Base-by-base conservation (phyloP, 2,797 vertebrate species). In the Lepus oiostolus region DNA sequence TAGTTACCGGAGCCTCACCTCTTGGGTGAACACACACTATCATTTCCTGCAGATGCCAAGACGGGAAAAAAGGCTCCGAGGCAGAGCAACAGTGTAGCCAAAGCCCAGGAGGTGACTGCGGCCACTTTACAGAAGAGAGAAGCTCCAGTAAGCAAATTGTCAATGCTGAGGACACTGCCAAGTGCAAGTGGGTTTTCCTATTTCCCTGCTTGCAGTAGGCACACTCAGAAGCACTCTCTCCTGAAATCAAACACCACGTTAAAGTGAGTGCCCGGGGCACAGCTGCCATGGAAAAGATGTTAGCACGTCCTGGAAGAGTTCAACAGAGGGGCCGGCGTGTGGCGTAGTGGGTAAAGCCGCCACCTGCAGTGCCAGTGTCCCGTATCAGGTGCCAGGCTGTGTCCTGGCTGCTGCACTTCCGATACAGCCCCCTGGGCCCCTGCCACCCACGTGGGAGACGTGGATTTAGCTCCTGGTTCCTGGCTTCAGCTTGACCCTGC, bases 61-160 rank as follows among this genome's bases (percentile, higher is more conserved):
- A 24, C 35, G 28, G 38, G 26, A 54, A n/a, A 26, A 54, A 58
- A 91, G 42, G 12, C 26, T 7, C 17, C 1, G 30, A 86, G 63
- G 38, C 47, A 17, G 54, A 9, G 54, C 30, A 5, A 5, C 28
- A 0, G 7, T 17, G 1, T 12, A 58, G 76, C 8, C 11, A 4
- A 68, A 63, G 71, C 22, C 13, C 14, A 72, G 68, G 32, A 35
- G n/a, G 84, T 65, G 1, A 4, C 22, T 9, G 22, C 21, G 30
- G 63, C 54, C 8, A 19, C 62, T 47, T 91, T 63, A 75, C 1
- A 96, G 90, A 38, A 84, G 82, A 82, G n/a, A 95, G 84, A 89
- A 89, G 86, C 13, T 2, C 9, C 30, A 30, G 47, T 62, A 32
- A 65, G 50, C 63, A 79, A 92, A 76, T 58, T 63, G 79, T 32